Percentiles rank a stretch among this genome's conserved stretches.
phyloP scores from a whole-genome alignment of 1,140 invertebrate species.

The Hestina assimilis region DNA sequence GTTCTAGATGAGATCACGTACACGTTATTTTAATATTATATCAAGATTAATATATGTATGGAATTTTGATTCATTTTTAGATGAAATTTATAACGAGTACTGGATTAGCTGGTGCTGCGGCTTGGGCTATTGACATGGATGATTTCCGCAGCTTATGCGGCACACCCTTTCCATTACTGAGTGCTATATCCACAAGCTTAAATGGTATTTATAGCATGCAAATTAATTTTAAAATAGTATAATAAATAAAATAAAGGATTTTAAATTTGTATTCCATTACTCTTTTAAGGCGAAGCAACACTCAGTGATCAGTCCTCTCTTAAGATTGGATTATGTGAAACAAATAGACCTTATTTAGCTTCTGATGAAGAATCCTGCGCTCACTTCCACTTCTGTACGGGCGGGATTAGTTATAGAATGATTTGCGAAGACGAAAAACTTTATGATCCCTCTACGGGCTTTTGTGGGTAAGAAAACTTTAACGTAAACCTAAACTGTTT shows the following conservation, averaged over 20 bases:
- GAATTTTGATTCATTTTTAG: constrained; percentile 50
- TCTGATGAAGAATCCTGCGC: constrained; percentile 83
- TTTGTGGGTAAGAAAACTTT: constrained; percentile 66
- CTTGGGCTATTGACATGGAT: constrained; percentile 84
- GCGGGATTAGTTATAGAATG: constrained; percentile 80
- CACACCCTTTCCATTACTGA: constrained; percentile 81
- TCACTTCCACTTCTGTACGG: constrained; percentile 83
- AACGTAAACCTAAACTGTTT: not conserved
- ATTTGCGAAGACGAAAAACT: constrained; percentile 74
- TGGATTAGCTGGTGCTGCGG: constrained; percentile 83
- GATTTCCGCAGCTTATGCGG: constrained; percentile 85
- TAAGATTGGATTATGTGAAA: constrained; percentile 71
- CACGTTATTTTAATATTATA: not conserved
- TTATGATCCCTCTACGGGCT: constrained; percentile 77
- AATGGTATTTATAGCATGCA: constrained; percentile 63
- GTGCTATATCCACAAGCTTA: constrained; percentile 79
- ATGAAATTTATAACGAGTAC: constrained; percentile 82
- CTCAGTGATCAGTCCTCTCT: constrained; percentile 59
- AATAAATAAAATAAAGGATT: not conserved
- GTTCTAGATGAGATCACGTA: not conserved
- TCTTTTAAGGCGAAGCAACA: constrained; percentile 46
- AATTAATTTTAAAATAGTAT: not conserved
- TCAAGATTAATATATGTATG: not conserved
- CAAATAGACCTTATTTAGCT: constrained; percentile 75
- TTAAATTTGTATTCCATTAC: not conserved